phyloP scores from a whole-genome alignment of 2,888 invertebrate species.

The Eristalinus sepulchralis region DNA sequence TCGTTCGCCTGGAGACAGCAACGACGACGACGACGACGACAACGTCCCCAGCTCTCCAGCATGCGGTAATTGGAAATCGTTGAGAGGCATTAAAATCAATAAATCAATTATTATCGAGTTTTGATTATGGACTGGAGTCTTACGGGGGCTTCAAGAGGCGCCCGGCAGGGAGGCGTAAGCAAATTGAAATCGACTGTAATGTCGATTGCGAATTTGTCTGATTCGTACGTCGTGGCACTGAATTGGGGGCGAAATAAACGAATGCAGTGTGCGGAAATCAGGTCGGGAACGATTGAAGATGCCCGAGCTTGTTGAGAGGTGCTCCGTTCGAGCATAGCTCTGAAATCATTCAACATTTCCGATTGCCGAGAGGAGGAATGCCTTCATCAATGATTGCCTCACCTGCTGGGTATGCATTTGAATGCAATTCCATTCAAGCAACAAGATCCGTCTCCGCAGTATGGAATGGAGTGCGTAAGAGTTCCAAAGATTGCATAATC shows the following conservation, averaged over 20 bases:
- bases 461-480: neutral
- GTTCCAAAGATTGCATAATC: neutral
- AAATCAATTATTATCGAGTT: conserved; percentile 70
- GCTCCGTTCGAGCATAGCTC: neutral
- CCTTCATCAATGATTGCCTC: neutral
- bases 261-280: conserved; percentile 19
- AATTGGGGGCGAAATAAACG: conserved; percentile 16
- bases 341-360: neutral
- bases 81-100: conserved; percentile 64
- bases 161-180: neutral
- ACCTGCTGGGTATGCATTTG: neutral
- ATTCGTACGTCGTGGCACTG: conserved; percentile 28
- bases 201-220: conserved; percentile 55
- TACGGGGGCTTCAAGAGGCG: neutral
- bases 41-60: neutral
- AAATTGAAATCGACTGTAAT: conserved; percentile 62
- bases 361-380: neutral
- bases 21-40: conserved; percentile 12
- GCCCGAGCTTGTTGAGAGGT: neutral
- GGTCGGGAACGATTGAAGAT: neutral
- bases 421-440: neutral
- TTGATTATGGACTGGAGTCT: conserved; percentile 56
- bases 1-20: neutral
- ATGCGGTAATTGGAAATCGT: conserved; percentile 51
- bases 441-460: neutral